Evolutionary conservation across 2,113 vertebrate species (phyloP).

Genomic region (Cranoglanis bouderius): DNA sequence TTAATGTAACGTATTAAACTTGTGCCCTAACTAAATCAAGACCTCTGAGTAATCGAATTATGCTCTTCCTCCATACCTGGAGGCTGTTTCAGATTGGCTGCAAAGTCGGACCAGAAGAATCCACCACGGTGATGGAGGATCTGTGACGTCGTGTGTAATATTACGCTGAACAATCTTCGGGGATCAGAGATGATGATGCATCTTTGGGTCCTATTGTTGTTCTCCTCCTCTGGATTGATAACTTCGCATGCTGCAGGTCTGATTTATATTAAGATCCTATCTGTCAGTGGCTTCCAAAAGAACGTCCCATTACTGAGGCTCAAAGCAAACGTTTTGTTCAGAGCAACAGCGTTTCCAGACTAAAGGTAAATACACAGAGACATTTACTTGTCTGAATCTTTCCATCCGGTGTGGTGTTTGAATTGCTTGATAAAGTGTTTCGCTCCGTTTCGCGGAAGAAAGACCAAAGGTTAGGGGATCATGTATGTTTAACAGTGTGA

Average conservation of each 20-base stretch:
- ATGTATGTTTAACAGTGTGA: slow-evolving; percentile 31
- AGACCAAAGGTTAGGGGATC: slow-evolving; percentile 1
- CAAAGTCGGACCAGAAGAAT: not conserved
- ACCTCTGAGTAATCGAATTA: not conserved
- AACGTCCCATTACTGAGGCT: slow-evolving; percentile 60
- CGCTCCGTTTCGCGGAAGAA: not conserved
- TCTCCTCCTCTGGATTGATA: slow-evolving; percentile 49
- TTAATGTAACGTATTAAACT: slow-evolving; percentile 24
- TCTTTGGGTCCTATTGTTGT: slow-evolving; percentile 15
- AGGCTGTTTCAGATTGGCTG: slow-evolving; percentile 12
- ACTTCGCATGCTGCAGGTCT: slow-evolving; percentile 56
- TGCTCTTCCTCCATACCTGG: not conserved
- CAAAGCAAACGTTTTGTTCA: slow-evolving; percentile 55
- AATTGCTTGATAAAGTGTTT: slow-evolving; percentile 6
- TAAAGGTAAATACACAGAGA: slow-evolving; percentile 37
- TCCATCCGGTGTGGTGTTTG: not conserved
- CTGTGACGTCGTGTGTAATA: not conserved
- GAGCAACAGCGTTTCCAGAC: slow-evolving; percentile 41
- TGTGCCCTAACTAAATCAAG: slow-evolving; percentile 26
- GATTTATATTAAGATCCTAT: slow-evolving; percentile 63
- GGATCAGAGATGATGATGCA: not conserved
- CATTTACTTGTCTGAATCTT: slow-evolving; percentile 3
- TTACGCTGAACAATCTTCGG: not conserved
- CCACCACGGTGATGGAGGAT: not conserved
- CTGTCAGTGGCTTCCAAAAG: slow-evolving; percentile 51